These are phyloP conservation scores for Micromussa lordhowensis DNA, from an alignment of 92 coral and sea anemone species.

Conservation along the genomic window DNA sequence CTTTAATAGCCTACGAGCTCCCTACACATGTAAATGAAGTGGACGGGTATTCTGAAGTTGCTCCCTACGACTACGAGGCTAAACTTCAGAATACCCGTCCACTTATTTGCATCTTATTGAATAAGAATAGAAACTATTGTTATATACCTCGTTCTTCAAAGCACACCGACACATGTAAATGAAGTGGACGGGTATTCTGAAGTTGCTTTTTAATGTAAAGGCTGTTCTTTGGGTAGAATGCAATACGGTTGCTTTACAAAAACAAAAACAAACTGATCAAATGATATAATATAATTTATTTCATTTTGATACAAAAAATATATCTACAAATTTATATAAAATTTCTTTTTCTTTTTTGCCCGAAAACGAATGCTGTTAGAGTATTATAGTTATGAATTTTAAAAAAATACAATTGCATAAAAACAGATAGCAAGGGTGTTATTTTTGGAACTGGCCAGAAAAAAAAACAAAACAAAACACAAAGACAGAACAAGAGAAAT, in stretches of 20 bases:
- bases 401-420: neutral
- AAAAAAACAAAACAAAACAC: too few relatives aligned
- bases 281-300: constrained; percentile 7
- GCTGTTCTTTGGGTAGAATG: neutral
- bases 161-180: too few relatives aligned
- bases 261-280: neutral
- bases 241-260: neutral
- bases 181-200: too few relatives aligned
- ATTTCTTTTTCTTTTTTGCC: neutral
- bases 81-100: too few relatives aligned
- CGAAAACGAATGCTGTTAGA: neutral
- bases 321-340: constrained; percentile 26
- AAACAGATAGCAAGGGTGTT: neutral
- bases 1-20: too few relatives aligned
- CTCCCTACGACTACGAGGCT: too few relatives aligned
- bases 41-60: too few relatives aligned
- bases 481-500: neutral
- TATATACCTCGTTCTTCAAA: too few relatives aligned
- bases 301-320: neutral
- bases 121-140: too few relatives aligned
- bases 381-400: neutral
- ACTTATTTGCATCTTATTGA: too few relatives aligned
- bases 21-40: too few relatives aligned
- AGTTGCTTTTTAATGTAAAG: too few relatives aligned
- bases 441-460: neutral